phyloP scores from a whole-genome alignment of 2,797 vertebrate genomes.

The Eulemur albifrons region DNA sequence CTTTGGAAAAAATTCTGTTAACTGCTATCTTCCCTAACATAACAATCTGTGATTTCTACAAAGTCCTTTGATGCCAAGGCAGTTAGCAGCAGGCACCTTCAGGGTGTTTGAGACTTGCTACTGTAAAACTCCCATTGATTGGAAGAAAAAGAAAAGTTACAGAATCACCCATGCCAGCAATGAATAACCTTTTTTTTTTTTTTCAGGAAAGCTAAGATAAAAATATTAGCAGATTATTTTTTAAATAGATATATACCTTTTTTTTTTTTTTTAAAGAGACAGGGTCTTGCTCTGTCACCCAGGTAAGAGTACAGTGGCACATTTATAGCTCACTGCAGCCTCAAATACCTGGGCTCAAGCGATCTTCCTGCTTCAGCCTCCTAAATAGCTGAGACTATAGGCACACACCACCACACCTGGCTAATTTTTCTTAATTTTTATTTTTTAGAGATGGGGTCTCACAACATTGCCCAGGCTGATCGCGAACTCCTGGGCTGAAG shows the following conservation, averaged over 20 bases:
- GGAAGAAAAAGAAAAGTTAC: background rate
- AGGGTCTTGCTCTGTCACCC: too few species aligned
- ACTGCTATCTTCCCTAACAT: background rate
- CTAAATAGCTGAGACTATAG: too few species aligned
- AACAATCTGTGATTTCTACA: constrained; percentile 17
- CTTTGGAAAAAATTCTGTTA: background rate
- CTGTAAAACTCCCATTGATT: background rate
- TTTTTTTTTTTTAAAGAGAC: too few species aligned
- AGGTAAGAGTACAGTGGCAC: too few species aligned
- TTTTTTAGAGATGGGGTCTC: too few species aligned
- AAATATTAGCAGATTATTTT: constrained; percentile 11
- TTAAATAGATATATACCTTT: background rate
- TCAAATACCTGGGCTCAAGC: too few species aligned
- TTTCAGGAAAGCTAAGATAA: background rate
- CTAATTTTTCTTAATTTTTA: too few species aligned
- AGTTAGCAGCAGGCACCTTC: background rate
- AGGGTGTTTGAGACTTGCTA: constrained; percentile 5
- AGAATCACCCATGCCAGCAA: background rate
- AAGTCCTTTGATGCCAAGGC: background rate
- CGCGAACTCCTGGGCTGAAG: too few species aligned
- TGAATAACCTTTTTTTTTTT: background rate
- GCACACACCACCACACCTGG: too few species aligned
- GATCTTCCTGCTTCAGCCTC: too few species aligned
- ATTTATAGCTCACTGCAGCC: too few species aligned
- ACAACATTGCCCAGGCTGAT: too few species aligned